phyloP scores from a whole-genome alignment of 2,888 invertebrate species.

The Phyllotreta cruciferae region DNA sequence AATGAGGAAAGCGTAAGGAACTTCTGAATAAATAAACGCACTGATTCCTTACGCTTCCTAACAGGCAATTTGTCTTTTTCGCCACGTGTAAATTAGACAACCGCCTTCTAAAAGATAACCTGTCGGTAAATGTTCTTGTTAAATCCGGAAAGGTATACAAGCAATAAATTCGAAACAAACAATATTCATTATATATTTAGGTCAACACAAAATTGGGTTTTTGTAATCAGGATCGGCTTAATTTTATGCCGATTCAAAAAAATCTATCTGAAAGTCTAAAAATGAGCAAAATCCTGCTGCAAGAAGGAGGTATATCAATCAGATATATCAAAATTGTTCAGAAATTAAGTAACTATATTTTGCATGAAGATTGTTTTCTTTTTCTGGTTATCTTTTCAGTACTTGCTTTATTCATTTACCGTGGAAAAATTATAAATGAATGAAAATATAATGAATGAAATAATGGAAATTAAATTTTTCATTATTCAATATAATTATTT shows the following conservation, averaged over 20 bases:
- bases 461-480: too few relatives aligned
- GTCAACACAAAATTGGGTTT: slow-evolving; percentile 54
- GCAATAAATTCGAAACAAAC: slow-evolving; percentile 56
- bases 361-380: too few relatives aligned
- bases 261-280: background rate
- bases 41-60: slow-evolving; percentile 22
- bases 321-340: too few relatives aligned
- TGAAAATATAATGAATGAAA: too few relatives aligned
- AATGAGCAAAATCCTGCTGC: background rate
- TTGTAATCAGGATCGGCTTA: slow-evolving; percentile 31
- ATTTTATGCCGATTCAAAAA: background rate
- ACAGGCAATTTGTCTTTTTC: slow-evolving; percentile 21
- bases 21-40: slow-evolving; percentile 24
- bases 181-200: slow-evolving; percentile 56
- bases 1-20: background rate
- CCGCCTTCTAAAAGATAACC: slow-evolving; percentile 32
- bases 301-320: too few relatives aligned
- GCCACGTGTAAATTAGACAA: slow-evolving; percentile 35
- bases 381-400: too few relatives aligned
- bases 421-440: too few relatives aligned
- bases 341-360: too few relatives aligned
- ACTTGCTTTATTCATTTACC: too few relatives aligned
- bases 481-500: too few relatives aligned
- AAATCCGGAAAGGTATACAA: slow-evolving; percentile 26
- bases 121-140: slow-evolving; percentile 25